Evolutionary conservation across 2,113 vertebrate genomes (phyloP), one percentile per base, ranked within the genome.

Genomic region (Centropus bengalensis): DNA sequence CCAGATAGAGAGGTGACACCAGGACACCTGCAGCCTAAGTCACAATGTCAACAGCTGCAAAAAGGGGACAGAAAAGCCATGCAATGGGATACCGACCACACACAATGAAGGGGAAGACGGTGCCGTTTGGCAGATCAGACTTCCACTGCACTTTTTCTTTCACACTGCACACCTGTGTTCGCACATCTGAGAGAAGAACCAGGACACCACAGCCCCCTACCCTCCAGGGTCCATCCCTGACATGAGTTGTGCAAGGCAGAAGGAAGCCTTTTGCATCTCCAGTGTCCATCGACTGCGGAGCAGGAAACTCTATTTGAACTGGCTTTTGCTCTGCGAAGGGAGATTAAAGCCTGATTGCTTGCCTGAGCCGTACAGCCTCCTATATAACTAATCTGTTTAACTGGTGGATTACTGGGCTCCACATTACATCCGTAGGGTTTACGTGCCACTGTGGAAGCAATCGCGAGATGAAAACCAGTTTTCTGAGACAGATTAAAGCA

Each of bases 391-490:
- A 94, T 94, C 81, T 89, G 42, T 94, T 95, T 95, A 94, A 89
- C 69, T 23, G 75, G 38, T 82, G 91, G 93, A 95, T 96, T 95
- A 94, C 81, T 45, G 83, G 73, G 89, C 79, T 89, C 84, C 87
- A 62, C 52, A 38, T 78, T 89, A 78, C 66, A 78, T 59, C 77
- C 45, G 55, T 42, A 77, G 23, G 66, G 73, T 88, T 91, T 89
- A 83, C 1, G 26, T 63, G 59, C 45, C 55, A 21, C 69, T 63
- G 59, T 66, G 74, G 83, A 93, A 91, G 94, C 76, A 91, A 89
- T 93, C 5, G 21, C 4, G 20, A 89, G 84, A 93, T 85, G 75
- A 75, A 95, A 94, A 81, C 62, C 56, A 71, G 77, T 71, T 91
- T 93, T 76, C 87, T 54, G 47, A 66, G 66, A 62, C 86, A 86